Evolutionary conservation across 2,888 invertebrate genomes (phyloP), one percentile per base, ranked within the genome.

Genomic region (Aporophyla lueneburgensis): DNA sequence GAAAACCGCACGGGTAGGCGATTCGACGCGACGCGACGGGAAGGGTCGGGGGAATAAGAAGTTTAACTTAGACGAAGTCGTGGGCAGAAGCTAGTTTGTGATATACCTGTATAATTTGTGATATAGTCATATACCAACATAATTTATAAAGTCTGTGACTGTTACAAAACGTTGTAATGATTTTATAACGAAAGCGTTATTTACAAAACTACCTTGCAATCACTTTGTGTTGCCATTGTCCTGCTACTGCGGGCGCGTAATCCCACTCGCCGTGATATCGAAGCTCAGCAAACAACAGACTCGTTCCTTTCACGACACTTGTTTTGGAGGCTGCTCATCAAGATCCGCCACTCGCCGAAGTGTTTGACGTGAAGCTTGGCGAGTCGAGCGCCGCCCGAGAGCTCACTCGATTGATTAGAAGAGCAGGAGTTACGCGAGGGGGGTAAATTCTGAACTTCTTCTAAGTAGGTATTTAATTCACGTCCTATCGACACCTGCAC

Each of bases 401-500:
- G 21, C 12, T 40, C 49, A 53, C 68, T n/a, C 58, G 56, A 16
- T 14, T 69, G 43, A 53, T 77, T 46, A 76, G 27, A 12, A 21
- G 54, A 68, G 53, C 63, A 63, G 16, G 43, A 65, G 68, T 66
- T 54, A 53, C 46, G 49, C 24, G 33, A n/a, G 14, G 43, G 53
- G 3, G 3, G 4, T 24, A 19, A 56, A 43, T 46, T 33, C 33
- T 19, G 51, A 51, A 21, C 24, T 53, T 27, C 46, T 63, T n/a
- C 27, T 2, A 33, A 33, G 33, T 2, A 33, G 3, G 33, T 71
- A n/a, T 71, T 54, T 56, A 53, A 61, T 61, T 54, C 65, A 71
- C 53, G 61, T 54, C 16, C 67, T 49, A 46, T 74, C 51, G 58
- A 63, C 40, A 46, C 67, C 51, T n/a, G 27, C 19, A 68, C 56